Percentiles rank a stretch among this genome's conserved stretches.
phyloP scores from a whole-genome alignment of 2,113 vertebrate species.

The Sminthopsis crassicaudata region DNA sequence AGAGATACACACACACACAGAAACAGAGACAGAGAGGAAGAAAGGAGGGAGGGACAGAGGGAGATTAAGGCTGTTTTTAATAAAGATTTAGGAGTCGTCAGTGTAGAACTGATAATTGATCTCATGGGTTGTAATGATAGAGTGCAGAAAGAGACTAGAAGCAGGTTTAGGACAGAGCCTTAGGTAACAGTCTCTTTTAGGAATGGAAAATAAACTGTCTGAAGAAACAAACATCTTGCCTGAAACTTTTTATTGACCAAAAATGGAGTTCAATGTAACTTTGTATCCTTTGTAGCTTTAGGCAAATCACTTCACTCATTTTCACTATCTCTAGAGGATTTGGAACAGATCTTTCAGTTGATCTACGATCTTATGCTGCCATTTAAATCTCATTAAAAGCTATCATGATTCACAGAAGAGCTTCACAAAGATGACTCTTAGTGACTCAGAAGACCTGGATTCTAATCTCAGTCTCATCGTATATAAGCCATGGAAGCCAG shows the following conservation, averaged over 20 bases:
- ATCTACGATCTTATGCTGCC: not conserved
- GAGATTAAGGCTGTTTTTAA: no score
- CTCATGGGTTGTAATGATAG: not conserved
- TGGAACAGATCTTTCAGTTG: not conserved
- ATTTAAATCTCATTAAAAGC: not conserved
- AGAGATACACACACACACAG: no score
- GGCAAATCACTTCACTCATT: not conserved
- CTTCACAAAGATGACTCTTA: not conserved
- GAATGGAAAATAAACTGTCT: not conserved
- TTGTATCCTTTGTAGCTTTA: not conserved
- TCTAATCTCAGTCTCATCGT: not conserved
- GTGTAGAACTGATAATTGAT: no score
- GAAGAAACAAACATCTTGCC: not conserved
- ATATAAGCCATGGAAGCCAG: not conserved
- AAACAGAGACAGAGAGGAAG: no score
- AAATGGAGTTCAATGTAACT: not conserved
- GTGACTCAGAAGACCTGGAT: not conserved
- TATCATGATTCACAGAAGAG: not conserved
- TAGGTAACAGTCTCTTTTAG: not conserved
- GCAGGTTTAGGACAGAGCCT: not conserved
- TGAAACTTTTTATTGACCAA: not conserved
- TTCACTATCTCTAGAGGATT: not conserved
- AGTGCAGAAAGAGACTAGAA: not conserved
- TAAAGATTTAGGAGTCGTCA: no score
- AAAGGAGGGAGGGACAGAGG: no score